Percentiles rank a stretch among this genome's conserved stretches.
Conservation (phyloP, 2,113 vertebrate species). For the Cyanoramphus novaezelandiae region DNA sequence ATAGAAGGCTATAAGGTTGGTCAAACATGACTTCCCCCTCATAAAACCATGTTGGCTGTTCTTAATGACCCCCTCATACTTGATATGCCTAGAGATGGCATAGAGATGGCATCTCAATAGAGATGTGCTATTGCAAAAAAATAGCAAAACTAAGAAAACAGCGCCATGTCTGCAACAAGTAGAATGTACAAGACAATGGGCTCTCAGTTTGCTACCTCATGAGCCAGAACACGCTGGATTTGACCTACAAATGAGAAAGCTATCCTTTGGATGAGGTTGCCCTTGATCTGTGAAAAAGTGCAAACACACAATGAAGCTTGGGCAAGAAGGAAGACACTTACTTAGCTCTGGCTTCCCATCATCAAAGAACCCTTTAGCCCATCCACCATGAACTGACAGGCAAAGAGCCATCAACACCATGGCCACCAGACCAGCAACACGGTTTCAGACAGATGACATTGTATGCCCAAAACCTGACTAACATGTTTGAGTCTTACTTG, state of each 20-base stretch:
- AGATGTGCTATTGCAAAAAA: neutral
- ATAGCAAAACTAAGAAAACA: neutral
- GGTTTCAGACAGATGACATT: neutral
- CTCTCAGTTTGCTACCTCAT: neutral
- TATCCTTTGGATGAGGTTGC: neutral
- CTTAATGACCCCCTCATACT: no score
- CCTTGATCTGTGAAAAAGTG: neutral
- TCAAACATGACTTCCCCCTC: no score
- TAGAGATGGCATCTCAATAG: no score
- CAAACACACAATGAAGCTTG: accelerated
- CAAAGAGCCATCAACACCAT: neutral
- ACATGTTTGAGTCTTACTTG: neutral
- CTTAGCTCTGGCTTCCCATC: neutral
- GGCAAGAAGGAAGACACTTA: neutral
- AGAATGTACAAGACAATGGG: neutral
- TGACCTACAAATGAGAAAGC: neutral
- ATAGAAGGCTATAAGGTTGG: no score
- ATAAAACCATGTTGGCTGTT: no score
- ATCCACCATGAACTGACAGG: neutral
- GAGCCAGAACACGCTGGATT: neutral
- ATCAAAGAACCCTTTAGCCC: neutral
- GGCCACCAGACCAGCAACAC: accelerated
- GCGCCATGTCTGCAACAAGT: neutral
- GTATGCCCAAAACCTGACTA: neutral
- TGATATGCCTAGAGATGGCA: no score